Percentiles rank a stretch among this genome's conserved stretches.
phyloP scores from a whole-genome alignment of 2,113 vertebrate genomes.

The Psilopogon haemacephalus region DNA sequence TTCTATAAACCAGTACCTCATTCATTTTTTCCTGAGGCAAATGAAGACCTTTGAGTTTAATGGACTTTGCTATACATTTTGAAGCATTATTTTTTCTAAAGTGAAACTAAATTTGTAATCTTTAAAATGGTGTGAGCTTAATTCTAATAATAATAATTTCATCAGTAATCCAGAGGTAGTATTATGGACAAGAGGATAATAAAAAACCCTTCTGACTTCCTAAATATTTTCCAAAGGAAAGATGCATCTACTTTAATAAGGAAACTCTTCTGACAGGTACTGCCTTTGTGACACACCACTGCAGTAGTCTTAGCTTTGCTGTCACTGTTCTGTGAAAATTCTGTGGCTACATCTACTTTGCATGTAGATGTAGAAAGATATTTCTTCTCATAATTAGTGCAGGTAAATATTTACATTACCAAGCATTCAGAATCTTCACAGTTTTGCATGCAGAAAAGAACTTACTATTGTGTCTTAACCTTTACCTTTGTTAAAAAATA shows the following conservation, averaged over 20 bases:
- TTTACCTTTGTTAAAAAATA: too few relatives aligned
- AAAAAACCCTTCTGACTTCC: not conserved
- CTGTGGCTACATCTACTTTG: not conserved
- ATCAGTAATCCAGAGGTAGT: not conserved
- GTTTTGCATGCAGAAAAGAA: not conserved
- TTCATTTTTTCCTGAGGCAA: not conserved
- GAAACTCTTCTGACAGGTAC: not conserved
- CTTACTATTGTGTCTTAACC: not conserved
- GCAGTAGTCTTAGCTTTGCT: not conserved
- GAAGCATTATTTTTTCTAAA: not conserved
- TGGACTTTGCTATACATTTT: not conserved
- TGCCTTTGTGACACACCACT: not conserved
- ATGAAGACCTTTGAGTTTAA: not conserved
- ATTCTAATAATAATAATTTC: not conserved
- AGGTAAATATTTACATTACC: not conserved
- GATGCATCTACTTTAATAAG: not conserved
- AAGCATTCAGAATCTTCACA: not conserved
- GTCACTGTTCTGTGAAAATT: not conserved
- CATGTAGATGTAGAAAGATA: not conserved
- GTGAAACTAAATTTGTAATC: not conserved
- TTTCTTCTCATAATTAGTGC: not conserved
- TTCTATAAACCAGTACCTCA: not conserved
- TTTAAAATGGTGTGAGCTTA: not conserved
- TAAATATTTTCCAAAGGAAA: not conserved
- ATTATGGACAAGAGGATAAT: not conserved